Conservation (phyloP, 2,797 vertebrate species). For the Coilia nasus region DNA sequence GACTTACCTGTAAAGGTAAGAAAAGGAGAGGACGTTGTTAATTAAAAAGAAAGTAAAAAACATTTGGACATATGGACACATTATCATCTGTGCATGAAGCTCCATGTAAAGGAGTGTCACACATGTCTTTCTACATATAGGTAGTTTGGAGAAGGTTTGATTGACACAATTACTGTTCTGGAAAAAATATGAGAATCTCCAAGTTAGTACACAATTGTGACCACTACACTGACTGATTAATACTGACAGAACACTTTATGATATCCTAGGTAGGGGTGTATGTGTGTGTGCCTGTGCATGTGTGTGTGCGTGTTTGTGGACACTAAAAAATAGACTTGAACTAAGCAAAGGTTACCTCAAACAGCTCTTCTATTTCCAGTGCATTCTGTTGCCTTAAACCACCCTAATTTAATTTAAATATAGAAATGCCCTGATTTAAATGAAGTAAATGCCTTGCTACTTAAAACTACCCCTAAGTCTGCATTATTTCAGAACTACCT, state of each 20-base stretch:
- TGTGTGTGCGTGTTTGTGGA: too few species aligned
- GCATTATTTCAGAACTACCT: too few species aligned
- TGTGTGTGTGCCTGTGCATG: not conserved
- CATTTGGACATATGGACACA: not conserved
- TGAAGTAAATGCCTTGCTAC: too few species aligned
- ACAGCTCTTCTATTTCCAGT: too few species aligned
- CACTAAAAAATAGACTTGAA: too few species aligned
- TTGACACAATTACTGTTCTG: not conserved
- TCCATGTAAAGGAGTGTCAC: not conserved
- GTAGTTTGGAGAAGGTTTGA: not conserved
- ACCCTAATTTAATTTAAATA: too few species aligned
- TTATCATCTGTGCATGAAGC: not conserved
- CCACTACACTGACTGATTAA: not conserved
- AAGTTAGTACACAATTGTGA: not conserved
- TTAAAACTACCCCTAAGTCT: too few species aligned
- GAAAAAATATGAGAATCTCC: not conserved
- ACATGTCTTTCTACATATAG: not conserved
- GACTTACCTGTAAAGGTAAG: slow-evolving; percentile 78
- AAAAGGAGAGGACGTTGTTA: not conserved
- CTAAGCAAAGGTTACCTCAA: too few species aligned
- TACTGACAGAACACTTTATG: not conserved
- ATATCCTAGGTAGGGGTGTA: not conserved
- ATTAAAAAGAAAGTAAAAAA: not conserved
- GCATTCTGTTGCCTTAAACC: too few species aligned
- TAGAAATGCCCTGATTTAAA: too few species aligned